These are phyloP conservation scores for Heteractis magnifica DNA, from an alignment of 92 coral and sea anemone genomes.

Conservation along the genomic window DNA sequence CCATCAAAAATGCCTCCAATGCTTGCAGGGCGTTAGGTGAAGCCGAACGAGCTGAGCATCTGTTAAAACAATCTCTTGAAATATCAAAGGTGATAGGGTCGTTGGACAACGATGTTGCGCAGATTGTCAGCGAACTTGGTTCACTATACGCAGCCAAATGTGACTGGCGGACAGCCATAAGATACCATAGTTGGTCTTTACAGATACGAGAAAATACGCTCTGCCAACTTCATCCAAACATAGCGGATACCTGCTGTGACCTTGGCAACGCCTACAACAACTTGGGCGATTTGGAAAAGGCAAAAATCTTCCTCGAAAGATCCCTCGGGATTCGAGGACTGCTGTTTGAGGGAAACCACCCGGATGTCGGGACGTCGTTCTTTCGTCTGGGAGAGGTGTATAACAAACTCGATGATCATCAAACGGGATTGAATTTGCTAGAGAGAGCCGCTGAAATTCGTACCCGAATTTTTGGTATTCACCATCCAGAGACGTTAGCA, in stretches of 20 bases:
- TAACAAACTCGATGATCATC: constrained; percentile 20
- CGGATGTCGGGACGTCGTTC: constrained; percentile 30
- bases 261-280: constrained; percentile 22
- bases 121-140: constrained; percentile 26
- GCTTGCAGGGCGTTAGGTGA: constrained; percentile 27
- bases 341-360: constrained; percentile 19
- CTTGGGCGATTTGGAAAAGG: constrained; percentile 19
- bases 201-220: constrained; percentile 17
- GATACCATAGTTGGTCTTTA: background rate
- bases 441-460: constrained; percentile 36
- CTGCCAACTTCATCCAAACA: constrained; percentile 25
- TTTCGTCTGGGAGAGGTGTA: constrained; percentile 37
- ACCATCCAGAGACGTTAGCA: constrained; percentile 27
- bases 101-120: constrained; percentile 20
- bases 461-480: constrained; percentile 7
- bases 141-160: constrained; percentile 11
- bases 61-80: constrained; percentile 22
- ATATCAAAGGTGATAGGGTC: constrained; percentile 8
- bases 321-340: constrained; percentile 34
- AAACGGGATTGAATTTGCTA: constrained; percentile 25
- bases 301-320: constrained; percentile 26
- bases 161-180: constrained; percentile 29
- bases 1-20: constrained; percentile 29
- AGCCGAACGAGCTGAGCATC: constrained; percentile 4
- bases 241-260: constrained; percentile 33